Evolutionary conservation across 2,888 invertebrate species (phyloP).

Genomic region (Caenorhabditis imperialis): DNA sequence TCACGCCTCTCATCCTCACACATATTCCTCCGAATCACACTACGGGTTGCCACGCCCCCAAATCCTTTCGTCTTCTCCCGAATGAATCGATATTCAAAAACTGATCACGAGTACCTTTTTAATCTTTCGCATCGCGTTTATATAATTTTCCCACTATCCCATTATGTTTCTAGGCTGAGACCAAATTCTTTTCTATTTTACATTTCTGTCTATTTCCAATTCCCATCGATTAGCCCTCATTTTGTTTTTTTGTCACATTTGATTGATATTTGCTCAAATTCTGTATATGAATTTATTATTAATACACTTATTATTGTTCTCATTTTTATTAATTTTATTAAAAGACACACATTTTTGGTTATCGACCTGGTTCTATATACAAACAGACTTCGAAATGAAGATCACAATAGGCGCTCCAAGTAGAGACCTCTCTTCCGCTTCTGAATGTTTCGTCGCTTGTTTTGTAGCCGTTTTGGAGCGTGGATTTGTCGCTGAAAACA

Average conservation of each 20-base stretch:
- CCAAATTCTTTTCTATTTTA: not conserved
- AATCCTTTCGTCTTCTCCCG: no score
- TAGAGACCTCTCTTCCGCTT: slow-evolving; percentile 21
- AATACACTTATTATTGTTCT: not conserved
- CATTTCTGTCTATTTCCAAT: no score
- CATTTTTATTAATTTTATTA: slow-evolving; percentile 3
- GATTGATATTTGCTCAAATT: not conserved
- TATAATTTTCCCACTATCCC: slow-evolving; percentile 24
- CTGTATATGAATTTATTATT: slow-evolving; percentile 10
- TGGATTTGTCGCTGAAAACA: slow-evolving; percentile 32
- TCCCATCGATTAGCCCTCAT: not conserved
- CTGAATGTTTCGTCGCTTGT: no score
- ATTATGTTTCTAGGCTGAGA: slow-evolving; percentile 11
- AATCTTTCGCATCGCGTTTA: slow-evolving; percentile 9
- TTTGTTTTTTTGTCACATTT: no score
- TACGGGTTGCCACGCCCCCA: slow-evolving; percentile 17
- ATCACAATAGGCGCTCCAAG: slow-evolving; percentile 19
- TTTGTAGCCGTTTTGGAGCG: slow-evolving; percentile 25
- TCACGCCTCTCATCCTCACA: slow-evolving; percentile 12
- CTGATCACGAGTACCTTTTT: no score
- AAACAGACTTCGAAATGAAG: not conserved
- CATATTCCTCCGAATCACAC: slow-evolving; percentile 13
- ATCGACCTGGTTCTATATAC: slow-evolving; percentile 31
- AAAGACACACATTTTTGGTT: slow-evolving; percentile 10
- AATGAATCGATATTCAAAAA: no score